Evolutionary conservation across 2,113 vertebrate genomes (phyloP).

Genomic region (Micromys minutus): DNA sequence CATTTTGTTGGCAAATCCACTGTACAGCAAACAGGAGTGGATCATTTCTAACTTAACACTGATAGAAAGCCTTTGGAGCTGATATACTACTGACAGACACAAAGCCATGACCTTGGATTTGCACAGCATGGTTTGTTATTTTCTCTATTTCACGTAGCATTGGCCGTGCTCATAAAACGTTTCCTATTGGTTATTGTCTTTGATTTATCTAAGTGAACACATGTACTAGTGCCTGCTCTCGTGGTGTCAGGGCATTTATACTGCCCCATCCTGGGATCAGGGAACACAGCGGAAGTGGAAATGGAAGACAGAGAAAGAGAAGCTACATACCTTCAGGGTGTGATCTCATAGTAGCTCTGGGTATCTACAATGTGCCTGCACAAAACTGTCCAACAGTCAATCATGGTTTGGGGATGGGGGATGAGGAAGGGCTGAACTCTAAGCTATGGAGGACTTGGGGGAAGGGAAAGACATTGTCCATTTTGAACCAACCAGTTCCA

Average conservation of each 20-base stretch:
- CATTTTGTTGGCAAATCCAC: background rate
- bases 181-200: background rate
- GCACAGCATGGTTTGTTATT: constrained; percentile 10
- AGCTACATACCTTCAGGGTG: too few species aligned
- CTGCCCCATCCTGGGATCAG: too few species aligned
- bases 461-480: background rate
- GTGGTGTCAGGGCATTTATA: background rate
- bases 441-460: background rate
- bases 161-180: background rate
- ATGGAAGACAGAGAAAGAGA: too few species aligned
- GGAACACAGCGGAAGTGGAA: background rate
- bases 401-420: background rate
- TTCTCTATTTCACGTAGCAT: constrained; percentile 7
- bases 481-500: background rate
- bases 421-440: background rate
- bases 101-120: constrained; percentile 43
- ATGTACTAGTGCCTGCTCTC: background rate
- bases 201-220: background rate
- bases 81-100: constrained; percentile 41
- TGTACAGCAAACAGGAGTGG: constrained; percentile 18
- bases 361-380: too few species aligned
- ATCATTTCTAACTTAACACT: constrained; percentile 65
- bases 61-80: constrained; percentile 50
- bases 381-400: background rate
- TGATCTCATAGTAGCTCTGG: background rate